Conservation (phyloP, 2,888 invertebrate species). For the Trilocha varians region DNA sequence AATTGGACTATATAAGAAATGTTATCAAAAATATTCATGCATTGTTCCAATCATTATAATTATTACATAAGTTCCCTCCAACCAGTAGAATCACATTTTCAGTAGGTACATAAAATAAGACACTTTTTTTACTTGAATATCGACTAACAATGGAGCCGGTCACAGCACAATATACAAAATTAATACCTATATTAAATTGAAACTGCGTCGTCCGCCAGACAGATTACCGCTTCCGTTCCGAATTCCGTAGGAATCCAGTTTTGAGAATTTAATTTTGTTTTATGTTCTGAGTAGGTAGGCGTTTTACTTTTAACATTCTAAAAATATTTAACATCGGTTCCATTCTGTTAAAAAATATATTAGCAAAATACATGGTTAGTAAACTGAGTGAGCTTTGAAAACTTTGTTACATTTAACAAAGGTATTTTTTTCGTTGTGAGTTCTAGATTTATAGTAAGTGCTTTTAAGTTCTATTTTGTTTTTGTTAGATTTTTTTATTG, state of each 20-base stretch:
- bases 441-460: no score
- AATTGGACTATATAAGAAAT: no score
- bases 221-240: constrained; percentile 8
- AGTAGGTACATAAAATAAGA: background rate
- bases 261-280: background rate
- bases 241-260: constrained; percentile 5
- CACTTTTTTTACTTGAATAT: background rate
- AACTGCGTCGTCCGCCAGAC: background rate
- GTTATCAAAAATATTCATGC: no score
- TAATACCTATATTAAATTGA: background rate
- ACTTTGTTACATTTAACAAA: no score
- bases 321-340: background rate
- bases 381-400: no score
- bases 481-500: no score
- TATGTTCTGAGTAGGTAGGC: background rate
- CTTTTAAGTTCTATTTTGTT: no score
- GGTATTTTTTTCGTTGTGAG: no score
- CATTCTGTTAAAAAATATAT: background rate
- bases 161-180: background rate
- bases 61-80: background rate
- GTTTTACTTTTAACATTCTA: background rate
- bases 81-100: background rate
- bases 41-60: background rate
- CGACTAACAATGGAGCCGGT: background rate
- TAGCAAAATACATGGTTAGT: no score